phyloP scores from a whole-genome alignment of 1,140 invertebrate genomes.

The Amyelois transitella region DNA sequence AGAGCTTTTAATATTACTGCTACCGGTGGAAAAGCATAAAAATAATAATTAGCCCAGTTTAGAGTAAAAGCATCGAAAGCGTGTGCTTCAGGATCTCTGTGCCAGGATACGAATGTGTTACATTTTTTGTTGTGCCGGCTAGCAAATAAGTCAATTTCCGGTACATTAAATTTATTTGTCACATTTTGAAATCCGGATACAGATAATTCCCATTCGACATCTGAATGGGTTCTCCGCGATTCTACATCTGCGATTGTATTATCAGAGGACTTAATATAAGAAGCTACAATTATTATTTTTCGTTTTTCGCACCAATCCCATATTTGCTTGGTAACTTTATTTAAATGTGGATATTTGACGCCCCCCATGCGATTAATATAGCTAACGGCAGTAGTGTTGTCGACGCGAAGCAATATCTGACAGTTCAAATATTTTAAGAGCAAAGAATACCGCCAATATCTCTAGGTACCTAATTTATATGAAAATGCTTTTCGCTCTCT shows the following conservation, averaged over 20 bases:
- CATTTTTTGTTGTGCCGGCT: conserved; percentile 2
- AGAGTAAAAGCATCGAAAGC: background rate
- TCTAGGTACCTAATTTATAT: conserved; percentile 12
- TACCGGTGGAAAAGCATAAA: background rate
- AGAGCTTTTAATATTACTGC: background rate
- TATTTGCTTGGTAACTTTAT: background rate
- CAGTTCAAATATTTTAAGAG: conserved; percentile 9
- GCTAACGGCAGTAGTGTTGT: conserved; percentile 3
- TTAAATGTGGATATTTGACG: conserved; percentile 1
- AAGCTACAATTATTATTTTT: background rate
- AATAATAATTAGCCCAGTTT: background rate
- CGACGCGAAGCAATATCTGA: conserved; percentile 16
- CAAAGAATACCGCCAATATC: conserved; percentile 7
- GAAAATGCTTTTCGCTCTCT: background rate
- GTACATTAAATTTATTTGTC: background rate
- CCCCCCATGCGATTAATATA: conserved; percentile 6
- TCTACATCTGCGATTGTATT: background rate
- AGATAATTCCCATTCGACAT: background rate
- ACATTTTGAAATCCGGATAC: background rate
- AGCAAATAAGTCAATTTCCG: conserved; percentile 3
- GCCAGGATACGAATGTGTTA: background rate
- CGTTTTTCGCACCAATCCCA: conserved; percentile 7
- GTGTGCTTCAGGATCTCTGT: background rate
- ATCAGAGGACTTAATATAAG: conserved; percentile 3
- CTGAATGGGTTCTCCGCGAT: background rate